phyloP scores from a whole-genome alignment of 2,113 vertebrate genomes.

The Melospiza georgiana region DNA sequence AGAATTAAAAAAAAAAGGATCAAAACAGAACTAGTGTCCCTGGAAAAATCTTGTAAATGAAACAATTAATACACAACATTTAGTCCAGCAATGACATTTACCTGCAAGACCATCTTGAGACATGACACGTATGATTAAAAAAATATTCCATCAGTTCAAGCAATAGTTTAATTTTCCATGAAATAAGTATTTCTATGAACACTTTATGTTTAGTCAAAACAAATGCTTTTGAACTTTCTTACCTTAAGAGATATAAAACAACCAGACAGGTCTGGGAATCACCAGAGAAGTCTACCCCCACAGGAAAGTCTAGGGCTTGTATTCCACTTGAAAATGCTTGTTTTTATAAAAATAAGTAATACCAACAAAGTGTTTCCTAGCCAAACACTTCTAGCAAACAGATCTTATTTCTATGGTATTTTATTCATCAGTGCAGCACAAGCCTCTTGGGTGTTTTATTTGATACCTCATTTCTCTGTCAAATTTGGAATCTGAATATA shows the following conservation, averaged over 20 bases:
- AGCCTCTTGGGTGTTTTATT: neutral
- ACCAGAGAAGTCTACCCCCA: constrained; percentile 49
- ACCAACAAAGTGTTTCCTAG: constrained; percentile 14
- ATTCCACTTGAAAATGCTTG: constrained; percentile 34
- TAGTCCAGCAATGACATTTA: constrained; percentile 46
- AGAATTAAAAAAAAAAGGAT: neutral
- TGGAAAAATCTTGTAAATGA: constrained; percentile 59
- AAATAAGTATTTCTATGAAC: constrained; percentile 75
- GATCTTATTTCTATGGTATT: neutral
- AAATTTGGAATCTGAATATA: neutral
- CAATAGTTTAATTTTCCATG: constrained; percentile 67
- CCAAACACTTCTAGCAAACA: neutral
- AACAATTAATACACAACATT: constrained; percentile 55
- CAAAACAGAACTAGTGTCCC: constrained; percentile 17
- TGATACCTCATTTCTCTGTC: neutral
- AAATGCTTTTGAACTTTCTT: constrained; percentile 62
- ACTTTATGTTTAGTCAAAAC: constrained; percentile 65
- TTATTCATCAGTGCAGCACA: neutral
- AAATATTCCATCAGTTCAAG: constrained; percentile 73
- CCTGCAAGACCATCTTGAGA: constrained; percentile 61
- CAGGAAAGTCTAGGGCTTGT: neutral
- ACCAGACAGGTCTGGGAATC: constrained; percentile 56
- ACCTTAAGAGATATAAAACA: constrained; percentile 41
- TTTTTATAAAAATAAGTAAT: constrained; percentile 40
- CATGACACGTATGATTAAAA: constrained; percentile 67